Conservation (phyloP, 37 sponge, comb jelly and placozoan genomes). For the Haliclona indistincta region DNA sequence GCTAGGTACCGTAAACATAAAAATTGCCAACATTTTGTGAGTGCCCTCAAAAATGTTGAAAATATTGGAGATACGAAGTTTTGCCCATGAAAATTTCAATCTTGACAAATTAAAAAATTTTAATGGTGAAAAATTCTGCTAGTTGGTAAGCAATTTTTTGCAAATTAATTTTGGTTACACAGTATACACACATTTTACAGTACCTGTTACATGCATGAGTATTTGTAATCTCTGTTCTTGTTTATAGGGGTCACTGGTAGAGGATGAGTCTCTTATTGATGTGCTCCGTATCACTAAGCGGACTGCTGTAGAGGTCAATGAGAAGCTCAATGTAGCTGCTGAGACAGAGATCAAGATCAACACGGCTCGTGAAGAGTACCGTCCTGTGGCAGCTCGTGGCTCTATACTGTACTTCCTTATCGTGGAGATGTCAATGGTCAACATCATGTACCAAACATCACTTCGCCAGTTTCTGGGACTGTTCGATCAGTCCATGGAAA, state of each 20-base stretch:
- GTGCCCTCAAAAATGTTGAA: no score
- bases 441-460: slow-evolving; percentile 98
- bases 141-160: no score
- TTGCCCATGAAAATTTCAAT: no score
- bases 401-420: slow-evolving; percentile 98
- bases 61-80: no score
- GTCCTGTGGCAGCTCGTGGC: slow-evolving; percentile 96
- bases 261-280: slow-evolving; percentile 95
- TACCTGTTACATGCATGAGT: neutral
- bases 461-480: slow-evolving; percentile 92
- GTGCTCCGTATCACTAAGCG: slow-evolving; percentile 92
- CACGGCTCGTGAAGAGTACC: slow-evolving; percentile 95
- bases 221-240: neutral
- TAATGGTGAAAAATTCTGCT: no score
- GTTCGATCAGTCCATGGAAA: slow-evolving; percentile 92
- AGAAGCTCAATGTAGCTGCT: slow-evolving; percentile 92
- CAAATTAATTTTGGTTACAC: no score
- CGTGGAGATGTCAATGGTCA: slow-evolving; percentile 99
- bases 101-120: no score
- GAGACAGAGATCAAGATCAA: slow-evolving; percentile 97
- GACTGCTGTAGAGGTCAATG: slow-evolving; percentile 93
- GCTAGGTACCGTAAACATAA: neutral
- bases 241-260: slow-evolving; percentile 90
- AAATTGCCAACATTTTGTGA: neutral
- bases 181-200: no score